Evolutionary conservation across 2,888 invertebrate genomes (phyloP).

Genomic region (Scelioninae gen. 2): DNA sequence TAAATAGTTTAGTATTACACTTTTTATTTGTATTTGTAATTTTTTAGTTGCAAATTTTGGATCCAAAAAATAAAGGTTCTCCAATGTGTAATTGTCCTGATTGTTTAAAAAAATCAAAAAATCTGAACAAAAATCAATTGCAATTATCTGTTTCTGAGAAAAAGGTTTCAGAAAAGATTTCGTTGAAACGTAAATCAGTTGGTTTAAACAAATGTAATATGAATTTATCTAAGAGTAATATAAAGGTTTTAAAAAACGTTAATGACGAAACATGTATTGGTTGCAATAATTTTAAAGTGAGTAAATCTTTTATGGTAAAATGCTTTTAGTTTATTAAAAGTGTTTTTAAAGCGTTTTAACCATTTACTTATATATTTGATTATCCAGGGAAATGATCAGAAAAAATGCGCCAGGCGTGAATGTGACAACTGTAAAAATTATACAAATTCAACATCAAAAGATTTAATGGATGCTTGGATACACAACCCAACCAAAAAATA

Average conservation of each 20-base stretch:
- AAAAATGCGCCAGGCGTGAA: constrained; percentile 61
- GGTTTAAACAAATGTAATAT: constrained; percentile 64
- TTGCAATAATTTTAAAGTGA: constrained; percentile 64
- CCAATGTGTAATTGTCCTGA: constrained; percentile 73
- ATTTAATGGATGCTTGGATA: constrained; percentile 70
- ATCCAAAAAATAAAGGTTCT: constrained; percentile 71
- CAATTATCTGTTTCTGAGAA: constrained; percentile 61
- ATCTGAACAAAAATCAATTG: constrained; percentile 62
- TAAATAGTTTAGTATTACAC: no score
- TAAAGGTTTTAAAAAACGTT: constrained; percentile 60
- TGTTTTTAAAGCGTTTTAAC: no score
- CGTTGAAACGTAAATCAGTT: constrained; percentile 57
- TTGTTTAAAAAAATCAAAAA: constrained; percentile 69
- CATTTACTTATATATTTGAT: constrained; percentile 8
- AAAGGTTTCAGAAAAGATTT: constrained; percentile 51
- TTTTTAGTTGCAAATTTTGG: constrained; percentile 69
- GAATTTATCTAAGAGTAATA: constrained; percentile 44
- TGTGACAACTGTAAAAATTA: no score
- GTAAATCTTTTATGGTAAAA: constrained; percentile 2
- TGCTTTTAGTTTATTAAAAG: no score
- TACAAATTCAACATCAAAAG: constrained; percentile 62
- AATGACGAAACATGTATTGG: constrained; percentile 59
- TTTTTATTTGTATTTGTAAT: constrained; percentile 1
- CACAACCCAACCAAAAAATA: constrained; percentile 69
- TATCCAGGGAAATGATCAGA: constrained; percentile 63